These are phyloP conservation scores for Phortica variegata DNA, from an alignment of 1,140 invertebrate genomes.

Conservation along the genomic window DNA sequence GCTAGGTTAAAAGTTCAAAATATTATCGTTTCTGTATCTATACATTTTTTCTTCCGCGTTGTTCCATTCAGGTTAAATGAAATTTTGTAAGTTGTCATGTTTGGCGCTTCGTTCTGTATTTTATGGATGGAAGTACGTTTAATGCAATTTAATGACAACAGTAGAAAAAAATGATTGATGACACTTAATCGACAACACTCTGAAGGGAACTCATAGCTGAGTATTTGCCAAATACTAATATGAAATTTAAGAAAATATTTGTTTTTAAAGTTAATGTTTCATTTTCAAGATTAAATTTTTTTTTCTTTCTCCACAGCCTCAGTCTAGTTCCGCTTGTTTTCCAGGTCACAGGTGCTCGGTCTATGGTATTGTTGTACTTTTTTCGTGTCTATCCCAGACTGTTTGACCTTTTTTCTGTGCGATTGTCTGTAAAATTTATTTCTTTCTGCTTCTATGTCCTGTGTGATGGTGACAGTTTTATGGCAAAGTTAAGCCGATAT, in stretches of 20 bases:
- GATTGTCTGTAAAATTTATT: constrained; percentile 55
- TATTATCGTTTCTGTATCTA: too few species aligned
- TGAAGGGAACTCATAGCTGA: constrained; percentile 12
- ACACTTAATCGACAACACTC: constrained; percentile 50
- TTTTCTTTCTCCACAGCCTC: not conserved
- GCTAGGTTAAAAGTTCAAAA: too few species aligned
- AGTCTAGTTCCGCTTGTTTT: constrained; percentile 22
- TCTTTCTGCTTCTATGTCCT: constrained; percentile 23
- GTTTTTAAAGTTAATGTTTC: not conserved
- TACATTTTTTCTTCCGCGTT: too few species aligned
- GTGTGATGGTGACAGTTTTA: constrained; percentile 51
- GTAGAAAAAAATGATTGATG: constrained; percentile 39
- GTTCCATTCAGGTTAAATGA: constrained; percentile 48
- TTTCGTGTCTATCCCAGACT: not conserved
- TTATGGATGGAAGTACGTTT: not conserved
- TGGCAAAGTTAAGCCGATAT: constrained; percentile 54
- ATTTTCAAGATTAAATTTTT: not conserved
- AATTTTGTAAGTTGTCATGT: constrained; percentile 51
- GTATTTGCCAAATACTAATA: constrained; percentile 28
- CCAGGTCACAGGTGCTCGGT: constrained; percentile 48
- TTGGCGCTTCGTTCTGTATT: constrained; percentile 14
- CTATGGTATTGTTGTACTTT: constrained; percentile 33
- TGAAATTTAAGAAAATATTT: constrained; percentile 21
- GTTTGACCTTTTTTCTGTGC: constrained; percentile 42
- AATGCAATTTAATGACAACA: too few species aligned